Evolutionary conservation across 2,797 vertebrate species (phyloP).

Genomic region (Sebastes itinus): DNA sequence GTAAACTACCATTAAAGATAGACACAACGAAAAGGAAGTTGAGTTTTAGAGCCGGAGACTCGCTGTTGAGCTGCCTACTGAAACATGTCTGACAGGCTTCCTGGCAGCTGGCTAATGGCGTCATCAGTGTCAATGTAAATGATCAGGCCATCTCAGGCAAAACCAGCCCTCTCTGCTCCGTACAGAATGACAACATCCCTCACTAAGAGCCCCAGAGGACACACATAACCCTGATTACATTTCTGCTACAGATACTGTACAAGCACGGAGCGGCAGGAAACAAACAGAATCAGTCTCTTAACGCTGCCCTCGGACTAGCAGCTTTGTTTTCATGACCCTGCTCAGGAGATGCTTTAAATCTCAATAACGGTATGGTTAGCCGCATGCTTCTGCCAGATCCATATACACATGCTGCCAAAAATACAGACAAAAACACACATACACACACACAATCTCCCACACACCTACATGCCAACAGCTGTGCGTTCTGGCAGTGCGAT

Average conservation of each 20-base stretch:
- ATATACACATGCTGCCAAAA: constrained; percentile 33
- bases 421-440: constrained; percentile 10
- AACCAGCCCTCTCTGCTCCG: constrained; percentile 50
- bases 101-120: constrained; percentile 75
- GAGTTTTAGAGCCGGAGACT: constrained; percentile 1
- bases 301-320: constrained; percentile 6
- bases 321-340: constrained; percentile 49
- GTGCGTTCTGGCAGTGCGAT: constrained; percentile 45
- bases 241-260: constrained; percentile 54
- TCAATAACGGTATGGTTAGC: constrained; percentile 38
- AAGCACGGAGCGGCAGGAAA: constrained; percentile 21
- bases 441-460: constrained; percentile 23
- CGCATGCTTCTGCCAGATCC: constrained; percentile 35
- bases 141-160: constrained; percentile 68
- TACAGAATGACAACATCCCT: constrained; percentile 63
- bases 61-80: constrained; percentile 13
- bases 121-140: constrained; percentile 79
- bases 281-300: constrained; percentile 49
- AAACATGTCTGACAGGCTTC: constrained; percentile 67
- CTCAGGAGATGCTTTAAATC: constrained; percentile 51
- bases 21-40: neutral
- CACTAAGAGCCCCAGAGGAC: constrained; percentile 56
- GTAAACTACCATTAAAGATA: constrained; percentile 37
- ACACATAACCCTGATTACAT: constrained; percentile 58
- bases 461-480: constrained; percentile 61